Conservation (phyloP, 2,113 vertebrate genomes). For the Cryptotis parvus region DNA sequence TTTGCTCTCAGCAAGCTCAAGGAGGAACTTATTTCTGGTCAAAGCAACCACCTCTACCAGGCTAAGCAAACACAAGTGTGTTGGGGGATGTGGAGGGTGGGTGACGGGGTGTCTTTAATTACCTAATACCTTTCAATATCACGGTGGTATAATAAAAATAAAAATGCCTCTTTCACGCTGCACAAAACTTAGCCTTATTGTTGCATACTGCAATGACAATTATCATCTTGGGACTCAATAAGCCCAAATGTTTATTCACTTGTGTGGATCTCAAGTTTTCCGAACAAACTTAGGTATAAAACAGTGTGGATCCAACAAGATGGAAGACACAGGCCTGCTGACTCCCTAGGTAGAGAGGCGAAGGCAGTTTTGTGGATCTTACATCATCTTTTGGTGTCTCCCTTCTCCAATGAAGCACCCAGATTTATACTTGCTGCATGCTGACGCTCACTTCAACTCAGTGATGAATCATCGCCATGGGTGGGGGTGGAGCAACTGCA, state of each 20-base stretch:
- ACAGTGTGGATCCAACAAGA: neutral
- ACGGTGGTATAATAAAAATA: no score
- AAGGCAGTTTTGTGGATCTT: neutral
- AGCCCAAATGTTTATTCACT: neutral
- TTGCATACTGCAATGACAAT: neutral
- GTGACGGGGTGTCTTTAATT: neutral
- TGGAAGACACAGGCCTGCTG: neutral
- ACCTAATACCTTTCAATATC: neutral
- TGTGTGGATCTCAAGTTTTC: neutral
- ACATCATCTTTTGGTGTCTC: neutral
- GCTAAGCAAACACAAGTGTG: no score
- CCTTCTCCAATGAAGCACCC: neutral
- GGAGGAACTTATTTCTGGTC: no score
- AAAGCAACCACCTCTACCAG: neutral
- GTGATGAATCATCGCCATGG: neutral
- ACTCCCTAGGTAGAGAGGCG: neutral
- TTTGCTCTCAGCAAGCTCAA: no score
- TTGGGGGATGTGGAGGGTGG: no score
- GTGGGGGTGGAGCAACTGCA: no score
- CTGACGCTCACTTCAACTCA: constrained; percentile 7
- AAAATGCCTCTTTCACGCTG: neutral
- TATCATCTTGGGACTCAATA: no score
- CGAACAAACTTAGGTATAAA: neutral
- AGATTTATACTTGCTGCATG: neutral
- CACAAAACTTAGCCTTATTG: neutral